Evolutionary conservation across 2,888 invertebrate genomes (phyloP).

Genomic region (Mesorhabditis sp.): DNA sequence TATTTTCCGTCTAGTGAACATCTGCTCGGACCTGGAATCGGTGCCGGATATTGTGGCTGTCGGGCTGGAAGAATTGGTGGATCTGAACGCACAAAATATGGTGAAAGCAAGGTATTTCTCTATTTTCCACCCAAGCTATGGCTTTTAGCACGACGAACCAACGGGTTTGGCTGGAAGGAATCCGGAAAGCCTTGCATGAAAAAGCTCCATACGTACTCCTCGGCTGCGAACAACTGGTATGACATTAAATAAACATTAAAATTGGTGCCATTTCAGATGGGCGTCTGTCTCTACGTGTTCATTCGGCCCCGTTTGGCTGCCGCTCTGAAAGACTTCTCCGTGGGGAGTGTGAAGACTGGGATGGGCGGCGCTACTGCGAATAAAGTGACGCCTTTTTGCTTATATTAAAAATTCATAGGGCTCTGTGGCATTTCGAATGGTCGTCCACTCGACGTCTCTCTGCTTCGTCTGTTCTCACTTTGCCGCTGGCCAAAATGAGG

Average conservation of each 20-base stretch:
- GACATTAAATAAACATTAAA: background rate
- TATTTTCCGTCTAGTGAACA: background rate
- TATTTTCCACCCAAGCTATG: background rate
- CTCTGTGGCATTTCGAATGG: conserved; percentile 64
- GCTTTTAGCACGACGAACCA: conserved; percentile 78
- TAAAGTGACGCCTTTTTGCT: conserved; percentile 69
- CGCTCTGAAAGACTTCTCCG: conserved; percentile 66
- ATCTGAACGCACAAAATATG: conserved; percentile 95
- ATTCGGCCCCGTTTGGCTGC: conserved; percentile 83
- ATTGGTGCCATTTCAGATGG: conserved; percentile 80
- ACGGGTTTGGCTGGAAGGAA: conserved; percentile 87
- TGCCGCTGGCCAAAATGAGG: conserved; percentile 95
- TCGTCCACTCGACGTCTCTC: conserved; percentile 84
- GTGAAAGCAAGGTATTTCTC: conserved; percentile 75
- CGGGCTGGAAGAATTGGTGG: conserved; percentile 98
- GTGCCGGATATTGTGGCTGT: conserved; percentile 87
- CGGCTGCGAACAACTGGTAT: conserved; percentile 45
- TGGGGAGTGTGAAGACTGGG: conserved; percentile 81
- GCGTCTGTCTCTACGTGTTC: conserved; percentile 93
- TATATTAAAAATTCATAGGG: conserved; percentile 26
- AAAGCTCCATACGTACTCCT: conserved; percentile 41
- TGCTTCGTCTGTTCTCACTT: conserved; percentile 98
- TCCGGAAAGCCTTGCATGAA: conserved; percentile 69
- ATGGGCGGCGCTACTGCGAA: conserved; percentile 95
- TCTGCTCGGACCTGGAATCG: conserved; percentile 15